Base-by-base conservation (phyloP, 2,888 invertebrate genomes). In the Ctena decussata region DNA sequence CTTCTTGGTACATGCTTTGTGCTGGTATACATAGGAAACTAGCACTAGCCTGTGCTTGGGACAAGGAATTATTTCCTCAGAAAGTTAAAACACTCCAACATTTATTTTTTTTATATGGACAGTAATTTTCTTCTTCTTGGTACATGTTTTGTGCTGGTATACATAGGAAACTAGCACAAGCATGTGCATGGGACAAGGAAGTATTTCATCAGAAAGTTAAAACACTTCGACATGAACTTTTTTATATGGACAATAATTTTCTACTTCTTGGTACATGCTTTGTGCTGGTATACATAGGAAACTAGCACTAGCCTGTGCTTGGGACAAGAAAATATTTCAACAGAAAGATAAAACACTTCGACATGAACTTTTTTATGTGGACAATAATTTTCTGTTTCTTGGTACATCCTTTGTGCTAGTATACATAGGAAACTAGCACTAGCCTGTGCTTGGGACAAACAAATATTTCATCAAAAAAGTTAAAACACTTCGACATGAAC, bases 1-100 rank as follows among this genome's bases (percentile, higher is more conserved):
- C 6, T 57, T 60, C 44, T 73, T 60, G 80, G 80, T 73, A 73
- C 80, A 80, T 57, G 30, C 57, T 57, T 46, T 46, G 57, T 57
- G 57, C 57, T 57, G 57, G 15, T 24, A 30, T 30, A 8, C 2
- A 57, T n/a, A n/a, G n/a, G n/a, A n/a, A n/a, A n/a, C n/a, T n/a
- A n/a, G n/a, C n/a, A n/a, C n/a, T n/a, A n/a, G n/a, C n/a, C n/a
- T n/a, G n/a, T n/a, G n/a, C n/a, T n/a, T n/a, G 41, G 41, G 41
- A 41, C 41, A 41, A 15, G 41, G 41, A 41, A 41, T 15, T 41
- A 41, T 41, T 41, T 41, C 41, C 6, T 6, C 41, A 6, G 6
- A 11, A 15, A 41, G 41, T 41, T 41, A 41, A 6, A 41, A 6
- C 6, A 41, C 41, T 15, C 15, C 41, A 41, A n/a, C n/a, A n/a